Base-by-base conservation (phyloP, 1,140 invertebrate genomes). In the Drosophila neocordata region DNA sequence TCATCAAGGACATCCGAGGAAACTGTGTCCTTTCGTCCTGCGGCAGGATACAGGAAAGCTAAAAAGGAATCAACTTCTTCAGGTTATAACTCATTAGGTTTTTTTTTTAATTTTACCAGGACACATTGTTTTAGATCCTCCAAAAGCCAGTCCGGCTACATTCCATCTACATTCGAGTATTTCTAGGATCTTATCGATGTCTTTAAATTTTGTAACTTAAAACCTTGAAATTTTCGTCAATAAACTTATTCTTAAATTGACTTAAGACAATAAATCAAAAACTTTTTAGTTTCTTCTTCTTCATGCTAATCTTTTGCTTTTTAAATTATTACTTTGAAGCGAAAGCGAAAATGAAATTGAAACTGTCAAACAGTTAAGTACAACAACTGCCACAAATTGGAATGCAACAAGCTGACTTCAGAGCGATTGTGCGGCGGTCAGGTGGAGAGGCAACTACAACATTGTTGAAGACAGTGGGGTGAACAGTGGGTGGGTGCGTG, bases 311-410 rank as follows among this genome's bases (percentile, higher is more conserved):
- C 11, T 8, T 22, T 55, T 11, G 13, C 6, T 27, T 22, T 48
- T 57, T 38, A 22, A 58, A 37, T 71, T 24, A 37, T 48, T 18
- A 18, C 31, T 18, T 37, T 44, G 13, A 22, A 41, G 57, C 22
- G 55, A 73, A 67, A 67, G 73, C 58, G 41, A 31, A 65, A 58
- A 52, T 52, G 56, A 61, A 70, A 78, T 53, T 37, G 63, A 66
- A 74, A 74, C 58, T 52, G 63, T 62, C 71, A 75, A 31, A 38
- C 61, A 31, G 59, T 18, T 24, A 22, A 34, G 22, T 41, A 57
- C 24, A 18, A 31, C 56, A 35, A 58, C 44, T 37, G 60, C 60
- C 60, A 63, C 44, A 48, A 63, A 35, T 13, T 27, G 61, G 67
- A 65, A 58, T 69, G 67, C 67, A 69, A 63, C 27, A 52, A 37